phyloP scores from a whole-genome alignment of 2,797 vertebrate species.

The Acridotheres tristis region DNA sequence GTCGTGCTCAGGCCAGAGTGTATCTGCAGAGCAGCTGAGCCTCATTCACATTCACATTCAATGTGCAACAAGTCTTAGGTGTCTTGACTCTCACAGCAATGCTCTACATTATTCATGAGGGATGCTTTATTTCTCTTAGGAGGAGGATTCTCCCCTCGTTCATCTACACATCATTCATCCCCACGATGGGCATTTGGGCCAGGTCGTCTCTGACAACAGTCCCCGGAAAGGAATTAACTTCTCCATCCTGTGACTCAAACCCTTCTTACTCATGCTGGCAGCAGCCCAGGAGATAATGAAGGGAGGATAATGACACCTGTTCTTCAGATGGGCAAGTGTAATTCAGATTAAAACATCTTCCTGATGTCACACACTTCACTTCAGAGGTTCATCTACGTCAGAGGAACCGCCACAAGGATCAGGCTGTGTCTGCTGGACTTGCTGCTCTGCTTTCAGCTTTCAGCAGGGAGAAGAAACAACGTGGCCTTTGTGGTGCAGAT shows the following conservation, averaged over 20 bases:
- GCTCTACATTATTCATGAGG: background rate
- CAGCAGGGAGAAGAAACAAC: background rate
- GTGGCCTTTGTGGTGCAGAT: background rate
- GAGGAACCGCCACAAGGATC: background rate
- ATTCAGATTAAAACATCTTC: conserved; percentile 36
- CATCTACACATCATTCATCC: background rate
- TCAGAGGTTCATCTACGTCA: background rate
- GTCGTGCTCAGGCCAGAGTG: background rate
- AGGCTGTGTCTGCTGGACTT: background rate
- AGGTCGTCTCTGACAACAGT: background rate
- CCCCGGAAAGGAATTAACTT: background rate
- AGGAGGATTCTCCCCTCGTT: background rate
- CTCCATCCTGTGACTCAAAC: conserved; percentile 40
- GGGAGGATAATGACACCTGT: background rate
- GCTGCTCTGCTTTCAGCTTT: background rate
- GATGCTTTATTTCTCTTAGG: background rate
- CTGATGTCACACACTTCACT: conserved; percentile 40
- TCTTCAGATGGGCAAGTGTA: background rate
- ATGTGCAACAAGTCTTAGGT: background rate
- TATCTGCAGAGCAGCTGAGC: background rate
- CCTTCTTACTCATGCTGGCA: conserved; percentile 54
- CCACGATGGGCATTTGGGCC: background rate
- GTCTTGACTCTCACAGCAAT: background rate
- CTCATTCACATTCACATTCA: background rate
- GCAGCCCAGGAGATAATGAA: conserved; percentile 25